Conservation (phyloP, 1,140 invertebrate species). For the Lycorma delicatula region DNA sequence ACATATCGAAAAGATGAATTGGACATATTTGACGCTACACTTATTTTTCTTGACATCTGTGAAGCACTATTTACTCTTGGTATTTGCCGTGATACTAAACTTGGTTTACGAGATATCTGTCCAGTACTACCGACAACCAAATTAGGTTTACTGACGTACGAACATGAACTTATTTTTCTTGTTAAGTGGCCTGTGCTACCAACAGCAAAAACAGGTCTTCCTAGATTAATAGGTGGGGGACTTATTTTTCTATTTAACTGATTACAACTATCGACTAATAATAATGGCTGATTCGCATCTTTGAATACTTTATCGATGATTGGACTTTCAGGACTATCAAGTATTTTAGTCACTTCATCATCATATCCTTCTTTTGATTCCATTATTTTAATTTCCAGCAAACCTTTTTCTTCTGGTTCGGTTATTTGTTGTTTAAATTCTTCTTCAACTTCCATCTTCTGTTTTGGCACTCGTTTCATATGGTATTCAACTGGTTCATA, state of each 20-base stretch:
- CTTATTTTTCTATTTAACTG: neutral
- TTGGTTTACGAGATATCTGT: constrained; percentile 22
- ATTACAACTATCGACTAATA: neutral
- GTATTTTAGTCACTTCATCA: constrained; percentile 4
- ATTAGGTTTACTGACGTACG: constrained; percentile 14
- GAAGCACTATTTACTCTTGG: constrained; percentile 9
- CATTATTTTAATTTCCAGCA: neutral
- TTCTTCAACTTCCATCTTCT: constrained; percentile 32
- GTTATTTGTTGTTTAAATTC: neutral
- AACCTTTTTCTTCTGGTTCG: constrained; percentile 1
- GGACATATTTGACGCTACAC: constrained; percentile 42
- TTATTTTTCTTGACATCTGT: constrained; percentile 20
- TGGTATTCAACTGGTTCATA: constrained; percentile 76
- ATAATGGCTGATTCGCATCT: constrained; percentile 6
- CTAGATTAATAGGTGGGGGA: neutral
- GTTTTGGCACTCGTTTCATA: constrained; percentile 51
- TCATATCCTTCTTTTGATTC: neutral
- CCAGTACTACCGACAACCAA: constrained; percentile 24
- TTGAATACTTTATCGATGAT: neutral
- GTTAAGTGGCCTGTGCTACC: constrained; percentile 25
- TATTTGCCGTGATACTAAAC: constrained; percentile 28
- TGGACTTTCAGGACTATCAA: neutral
- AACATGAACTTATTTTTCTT: constrained; percentile 20
- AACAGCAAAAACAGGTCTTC: constrained; percentile 8
- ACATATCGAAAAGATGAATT: constrained; percentile 74